Conservation (phyloP, 2,797 vertebrate species). For the Geotrypetes seraphini region DNA sequence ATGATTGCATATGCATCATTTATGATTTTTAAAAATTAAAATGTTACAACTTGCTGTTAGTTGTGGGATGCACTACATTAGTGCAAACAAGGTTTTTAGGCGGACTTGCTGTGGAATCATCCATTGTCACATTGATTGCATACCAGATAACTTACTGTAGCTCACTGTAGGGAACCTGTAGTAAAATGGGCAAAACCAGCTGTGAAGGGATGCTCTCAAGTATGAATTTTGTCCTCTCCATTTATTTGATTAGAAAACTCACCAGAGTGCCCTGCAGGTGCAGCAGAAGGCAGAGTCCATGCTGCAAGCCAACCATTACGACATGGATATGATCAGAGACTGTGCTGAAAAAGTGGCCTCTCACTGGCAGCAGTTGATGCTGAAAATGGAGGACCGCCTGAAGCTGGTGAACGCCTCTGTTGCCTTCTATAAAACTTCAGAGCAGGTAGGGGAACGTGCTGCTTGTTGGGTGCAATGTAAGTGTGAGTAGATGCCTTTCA, state of each 20-base stretch:
- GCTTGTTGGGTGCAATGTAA: background rate
- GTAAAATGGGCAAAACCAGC: no score
- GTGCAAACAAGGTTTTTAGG: no score
- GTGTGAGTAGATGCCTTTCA: no score
- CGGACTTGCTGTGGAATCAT: no score
- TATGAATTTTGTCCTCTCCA: background rate
- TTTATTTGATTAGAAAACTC: constrained; percentile 63
- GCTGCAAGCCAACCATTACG: constrained; percentile 93
- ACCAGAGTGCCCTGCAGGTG: constrained; percentile 88
- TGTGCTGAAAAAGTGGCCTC: constrained; percentile 93
- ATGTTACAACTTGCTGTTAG: no score
- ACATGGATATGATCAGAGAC: constrained; percentile 96
- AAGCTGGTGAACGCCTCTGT: constrained; percentile 96
- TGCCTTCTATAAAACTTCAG: constrained; percentile 97
- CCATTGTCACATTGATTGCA: no score
- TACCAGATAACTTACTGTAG: no score
- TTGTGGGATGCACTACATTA: no score
- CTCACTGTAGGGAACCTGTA: no score
- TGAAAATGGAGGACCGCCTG: constrained; percentile 96
- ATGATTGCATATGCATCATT: no score
- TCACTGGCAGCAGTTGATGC: constrained; percentile 97
- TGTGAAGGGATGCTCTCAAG: background rate
- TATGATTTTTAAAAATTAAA: no score
- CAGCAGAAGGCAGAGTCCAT: constrained; percentile 95
- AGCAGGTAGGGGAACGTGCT: constrained; percentile 73